Evolutionary conservation across 2,797 vertebrate genomes (phyloP), one percentile per base, ranked within the genome.

Genomic region (Manis crassicaudata): DNA sequence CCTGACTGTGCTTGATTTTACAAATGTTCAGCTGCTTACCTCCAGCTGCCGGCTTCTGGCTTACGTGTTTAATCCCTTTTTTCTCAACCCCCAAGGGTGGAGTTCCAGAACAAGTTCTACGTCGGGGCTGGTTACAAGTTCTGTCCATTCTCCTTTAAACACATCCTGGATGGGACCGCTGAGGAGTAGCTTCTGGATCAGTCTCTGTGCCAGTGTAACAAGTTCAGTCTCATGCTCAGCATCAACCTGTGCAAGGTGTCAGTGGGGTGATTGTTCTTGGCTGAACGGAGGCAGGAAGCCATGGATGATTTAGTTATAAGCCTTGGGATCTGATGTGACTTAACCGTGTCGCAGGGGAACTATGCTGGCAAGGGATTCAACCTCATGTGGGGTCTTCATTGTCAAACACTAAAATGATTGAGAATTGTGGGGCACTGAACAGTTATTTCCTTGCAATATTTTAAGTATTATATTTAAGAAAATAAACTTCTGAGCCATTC

Each of bases 41-140:
- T 52, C 25, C 1, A 5, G 40, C 58, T 0, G 4, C 40, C 12
- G 25, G 79, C 75, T 72, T 73, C 80, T 52, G 13, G 18, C 14
- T 50, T 12, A 5, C 1, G 8, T n/a, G 13, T 87, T 83, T 65
- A n/a, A 56, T 20, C 32, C 32, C 88, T 60, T 56, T 75, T 27
- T 67, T 67, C 80, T 72, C 65, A 6, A 0, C 23, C 23, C 35
- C 67, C 68, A 25, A 99, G 99, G 99, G 99, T 99, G 63, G 99
- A 99, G 95, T 99, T 99, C 97, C 99, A 99, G 98, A 99, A 99
- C 97, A 99, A 99, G 96, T 99, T 99, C 98, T 99, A 99, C 4
- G 60, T 95, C 0, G 99, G 99, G 46, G 96, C 98, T 0, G 99
- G 99, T 3, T 98, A 98, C 97, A 98, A 98, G 95, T 99, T 99